Base-by-base conservation (phyloP, 2,888 invertebrate species). In the Platycheirus rosarum region DNA sequence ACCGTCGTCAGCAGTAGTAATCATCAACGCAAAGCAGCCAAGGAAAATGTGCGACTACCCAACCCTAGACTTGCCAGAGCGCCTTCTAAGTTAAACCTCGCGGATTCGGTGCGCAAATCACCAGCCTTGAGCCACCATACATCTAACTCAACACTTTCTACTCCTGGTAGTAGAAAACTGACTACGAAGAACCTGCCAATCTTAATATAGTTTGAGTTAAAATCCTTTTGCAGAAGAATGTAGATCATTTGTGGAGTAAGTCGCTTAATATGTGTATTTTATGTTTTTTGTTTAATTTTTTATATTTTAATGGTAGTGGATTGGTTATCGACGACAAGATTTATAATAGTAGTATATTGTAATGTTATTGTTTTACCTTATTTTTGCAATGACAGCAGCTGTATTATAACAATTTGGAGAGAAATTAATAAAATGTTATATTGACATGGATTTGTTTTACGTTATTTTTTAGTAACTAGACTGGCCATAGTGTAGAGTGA, bases 101-200 rank as follows among this genome's bases (percentile, higher is more conserved):
- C 71, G 55, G 74, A 68, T 6, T 70, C 74, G 4, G 42, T 77
- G 16, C 16, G 32, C 49, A 80, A 70, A 60, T 75, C 77, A 44
- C 76, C 74, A 80, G 77, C 79, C 26, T 20, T 9, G 11, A 66
- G 46, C 14, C 75, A 65, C 60, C 79, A 79, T 73, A 84, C 86
- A 37, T 85, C 85, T 32, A 71, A 66, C 20, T 44, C 84, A 13
- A 57, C 84, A 42, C 65, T 79, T 53, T 73, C 60, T 23, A 65
- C 40, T 35, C 78, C 44, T 0, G 46, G 53, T 37, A 84, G 79
- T n/a, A 85, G 87, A 48, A 88, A 88, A 75, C 84, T 88, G 42
- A 86, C 88, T 8, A 88, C 87, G n/a, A 88, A 88, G 77, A 88
- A 88, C 76, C 85, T 88, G 60, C 88, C 88, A 8, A 88, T 88